Evolutionary conservation across 2,888 invertebrate species (phyloP), one percentile per base, ranked within the genome.

Genomic region (Desoria tigrina): DNA sequence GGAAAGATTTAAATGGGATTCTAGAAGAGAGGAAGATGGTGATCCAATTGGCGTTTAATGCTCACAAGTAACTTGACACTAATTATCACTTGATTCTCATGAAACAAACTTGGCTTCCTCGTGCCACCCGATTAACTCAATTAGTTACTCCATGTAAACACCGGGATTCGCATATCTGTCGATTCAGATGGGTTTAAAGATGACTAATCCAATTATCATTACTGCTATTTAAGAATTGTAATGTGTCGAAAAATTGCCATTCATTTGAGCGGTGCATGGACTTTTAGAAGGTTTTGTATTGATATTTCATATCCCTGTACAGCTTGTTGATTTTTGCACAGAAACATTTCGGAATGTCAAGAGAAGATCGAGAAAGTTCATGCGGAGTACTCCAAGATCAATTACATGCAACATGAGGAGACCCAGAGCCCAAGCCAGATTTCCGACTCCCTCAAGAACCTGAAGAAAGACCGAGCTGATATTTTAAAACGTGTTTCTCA

Each of bases 1-100:
- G 85, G 85, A 81, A 80, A 70, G 84, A 84, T 76, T 80, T 86
- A 64, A 84, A 84, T 77, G 78, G 79, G 57, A 83, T 84, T 77
- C 79, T 85, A 67, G 82, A 84, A 65, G 80, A 82, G 69, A 77
- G 85, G 16, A 37, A 65, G 45, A 56, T 61, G 51, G 65, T 72
- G n/a, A 39, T 72, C 18, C 62, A 69, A 24, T 53, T 72, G 28
- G 68, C 69, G 9, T 66, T 62, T 39, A 64, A 55, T 26, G 68
- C 68, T 23, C 72, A 72, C 66, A 63, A 65, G 72, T 72, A 63
- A 54, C 26, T 18, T 16, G 11, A 24, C 26, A 21, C 23, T 51
- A 14, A 24, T 26, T 24, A 11, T 21, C 51, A 51, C 51, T 45
- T 45, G 6, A 18, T 18, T 18, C 21, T 21, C 45, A 21, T 16